phyloP scores from a whole-genome alignment of 2,113 vertebrate genomes.

The Ibidorhyncha struthersii region DNA sequence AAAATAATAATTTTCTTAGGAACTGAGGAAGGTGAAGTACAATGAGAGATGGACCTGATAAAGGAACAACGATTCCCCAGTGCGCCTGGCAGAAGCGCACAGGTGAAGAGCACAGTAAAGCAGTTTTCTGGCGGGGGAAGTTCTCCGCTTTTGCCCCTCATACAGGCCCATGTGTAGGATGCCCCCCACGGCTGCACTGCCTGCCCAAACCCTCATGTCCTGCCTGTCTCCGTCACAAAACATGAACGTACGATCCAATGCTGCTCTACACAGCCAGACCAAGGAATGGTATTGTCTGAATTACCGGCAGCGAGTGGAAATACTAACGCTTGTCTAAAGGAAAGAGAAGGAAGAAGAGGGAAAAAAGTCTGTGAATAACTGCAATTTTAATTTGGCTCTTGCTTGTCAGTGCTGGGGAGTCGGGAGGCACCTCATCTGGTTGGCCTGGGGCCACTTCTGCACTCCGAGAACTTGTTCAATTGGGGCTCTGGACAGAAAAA shows the following conservation, averaged over 20 bases:
- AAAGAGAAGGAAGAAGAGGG: not conserved
- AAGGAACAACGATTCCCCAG: not conserved
- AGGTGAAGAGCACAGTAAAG: not conserved
- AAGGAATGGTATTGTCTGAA: not conserved
- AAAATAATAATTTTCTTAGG: conserved; percentile 49
- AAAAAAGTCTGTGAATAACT: not conserved
- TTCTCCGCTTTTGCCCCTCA: not conserved
- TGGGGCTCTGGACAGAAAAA: not conserved
- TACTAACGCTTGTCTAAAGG: not conserved
- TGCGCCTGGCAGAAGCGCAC: not conserved
- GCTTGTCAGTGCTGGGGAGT: not conserved
- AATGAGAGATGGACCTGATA: not conserved
- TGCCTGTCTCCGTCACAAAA: not conserved
- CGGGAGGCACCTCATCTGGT: not conserved
- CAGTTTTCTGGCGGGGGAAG: not conserved
- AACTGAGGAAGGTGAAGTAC: not conserved
- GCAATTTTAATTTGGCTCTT: not conserved
- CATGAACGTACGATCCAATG: accelerated
- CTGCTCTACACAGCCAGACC: not conserved
- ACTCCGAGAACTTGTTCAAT: not conserved
- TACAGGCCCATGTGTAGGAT: not conserved
- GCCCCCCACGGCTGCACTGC: not conserved
- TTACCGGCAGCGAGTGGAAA: not conserved
- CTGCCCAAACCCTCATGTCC: not conserved
- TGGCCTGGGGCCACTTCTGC: not conserved